Evolutionary conservation across 2,888 invertebrate species (phyloP).

Genomic region (Micropterix aruncella): DNA sequence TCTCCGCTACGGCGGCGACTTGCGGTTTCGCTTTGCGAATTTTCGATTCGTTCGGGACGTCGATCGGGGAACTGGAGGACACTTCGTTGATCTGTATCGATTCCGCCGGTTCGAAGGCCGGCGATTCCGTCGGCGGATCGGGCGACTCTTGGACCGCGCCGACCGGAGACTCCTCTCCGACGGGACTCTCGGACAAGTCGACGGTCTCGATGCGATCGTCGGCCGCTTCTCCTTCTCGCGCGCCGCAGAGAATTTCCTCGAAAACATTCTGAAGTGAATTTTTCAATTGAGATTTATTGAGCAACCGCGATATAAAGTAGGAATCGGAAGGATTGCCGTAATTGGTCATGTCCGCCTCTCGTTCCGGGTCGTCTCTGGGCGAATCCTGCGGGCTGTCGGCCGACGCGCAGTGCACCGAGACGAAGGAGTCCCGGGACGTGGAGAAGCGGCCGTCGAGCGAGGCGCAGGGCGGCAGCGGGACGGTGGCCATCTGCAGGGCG

Average conservation of each 20-base stretch:
- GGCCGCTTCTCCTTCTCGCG: slow-evolving; percentile 10
- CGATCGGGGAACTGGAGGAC: slow-evolving; percentile 45
- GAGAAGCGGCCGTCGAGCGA: slow-evolving; percentile 20
- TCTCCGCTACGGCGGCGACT: slow-evolving; percentile 12
- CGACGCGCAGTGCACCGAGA: neutral
- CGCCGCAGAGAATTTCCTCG: slow-evolving; percentile 10
- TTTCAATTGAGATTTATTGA: neutral
- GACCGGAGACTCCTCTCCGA: slow-evolving; percentile 14
- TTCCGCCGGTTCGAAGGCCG: slow-evolving; percentile 21
- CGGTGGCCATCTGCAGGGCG: slow-evolving; percentile 6
- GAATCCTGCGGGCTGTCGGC: too few species aligned
- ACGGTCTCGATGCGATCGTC: slow-evolving; percentile 20
- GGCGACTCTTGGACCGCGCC: slow-evolving; percentile 13
- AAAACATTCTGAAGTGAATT: neutral
- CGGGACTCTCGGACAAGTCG: slow-evolving; percentile 32
- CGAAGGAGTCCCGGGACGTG: slow-evolving; percentile 15
- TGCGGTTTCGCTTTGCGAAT: too few species aligned
- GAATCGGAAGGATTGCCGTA: neutral
- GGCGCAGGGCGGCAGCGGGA: slow-evolving; percentile 25
- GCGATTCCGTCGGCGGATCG: slow-evolving; percentile 6
- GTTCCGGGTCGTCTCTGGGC: too few species aligned
- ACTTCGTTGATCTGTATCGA: slow-evolving; percentile 53
- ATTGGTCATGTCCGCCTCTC: neutral
- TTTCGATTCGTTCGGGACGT: slow-evolving; percentile 22
- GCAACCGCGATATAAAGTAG: neutral